Evolutionary conservation across 2,113 vertebrate species (phyloP).

Genomic region (Ameiurus melas): DNA sequence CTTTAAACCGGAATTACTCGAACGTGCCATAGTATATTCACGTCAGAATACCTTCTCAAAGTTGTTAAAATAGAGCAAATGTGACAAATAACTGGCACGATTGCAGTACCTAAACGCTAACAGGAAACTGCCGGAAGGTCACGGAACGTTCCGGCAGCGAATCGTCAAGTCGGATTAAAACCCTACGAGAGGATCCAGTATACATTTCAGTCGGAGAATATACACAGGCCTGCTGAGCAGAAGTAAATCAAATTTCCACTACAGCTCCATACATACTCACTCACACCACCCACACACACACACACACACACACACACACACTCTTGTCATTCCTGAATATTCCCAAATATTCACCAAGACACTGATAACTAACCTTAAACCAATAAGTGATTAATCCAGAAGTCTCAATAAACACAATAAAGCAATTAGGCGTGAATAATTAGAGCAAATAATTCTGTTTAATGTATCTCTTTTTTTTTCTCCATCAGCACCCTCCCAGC

Average conservation of each 20-base stretch:
- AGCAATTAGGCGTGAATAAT: slow-evolving; percentile 1
- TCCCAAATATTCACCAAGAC: not conserved
- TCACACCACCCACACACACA: not conserved
- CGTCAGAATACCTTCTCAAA: slow-evolving; percentile 43
- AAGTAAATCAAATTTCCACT: slow-evolving; percentile 55
- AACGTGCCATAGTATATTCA: slow-evolving; percentile 43
- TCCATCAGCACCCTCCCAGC: slow-evolving; percentile 50
- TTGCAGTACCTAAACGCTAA: slow-evolving; percentile 7
- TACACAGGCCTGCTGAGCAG: slow-evolving; percentile 45
- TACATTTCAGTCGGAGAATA: slow-evolving; percentile 55
- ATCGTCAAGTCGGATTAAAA: slow-evolving; percentile 48
- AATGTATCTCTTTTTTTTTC: slow-evolving; percentile 35
- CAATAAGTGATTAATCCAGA: not conserved
- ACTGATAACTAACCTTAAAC: not conserved
- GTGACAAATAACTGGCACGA: slow-evolving; percentile 40
- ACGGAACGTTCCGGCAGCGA: slow-evolving; percentile 39
- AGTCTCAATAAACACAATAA: slow-evolving; percentile 17
- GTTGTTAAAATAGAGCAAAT: slow-evolving; percentile 29
- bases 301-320: not conserved
- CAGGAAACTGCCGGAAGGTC: slow-evolving; percentile 3
- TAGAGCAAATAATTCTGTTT: slow-evolving; percentile 31
- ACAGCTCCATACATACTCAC: slow-evolving; percentile 1
- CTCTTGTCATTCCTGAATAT: slow-evolving; percentile 39
- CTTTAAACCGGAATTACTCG: slow-evolving; percentile 56
- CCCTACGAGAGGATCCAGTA: slow-evolving; percentile 48